Conservation (phyloP, 2,113 vertebrate genomes). For the Vidua macroura region DNA sequence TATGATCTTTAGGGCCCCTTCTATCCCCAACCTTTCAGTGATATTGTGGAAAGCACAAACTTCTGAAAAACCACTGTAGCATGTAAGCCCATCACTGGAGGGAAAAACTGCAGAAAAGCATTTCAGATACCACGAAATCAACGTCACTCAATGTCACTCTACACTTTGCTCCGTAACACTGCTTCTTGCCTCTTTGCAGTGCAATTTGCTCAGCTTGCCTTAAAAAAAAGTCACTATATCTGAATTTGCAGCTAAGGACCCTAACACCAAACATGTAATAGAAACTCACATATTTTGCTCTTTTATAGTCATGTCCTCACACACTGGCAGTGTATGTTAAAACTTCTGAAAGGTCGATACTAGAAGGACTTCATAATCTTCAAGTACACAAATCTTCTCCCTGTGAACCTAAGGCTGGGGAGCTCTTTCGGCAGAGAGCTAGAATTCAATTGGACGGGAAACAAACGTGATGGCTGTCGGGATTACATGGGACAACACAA, state of each 20-base stretch:
- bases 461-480: neutral
- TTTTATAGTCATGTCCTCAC: neutral
- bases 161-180: neutral
- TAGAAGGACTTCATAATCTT: neutral
- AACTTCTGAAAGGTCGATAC: neutral
- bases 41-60: neutral
- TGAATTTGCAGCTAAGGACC: neutral
- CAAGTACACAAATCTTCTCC: neutral
- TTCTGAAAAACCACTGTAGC: neutral
- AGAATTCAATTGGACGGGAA: fast-evolving
- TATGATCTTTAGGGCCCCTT: neutral
- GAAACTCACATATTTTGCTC: neutral
- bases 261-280: neutral
- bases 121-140: neutral
- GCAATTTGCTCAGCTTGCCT: neutral
- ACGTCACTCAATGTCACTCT: neutral
- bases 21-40: neutral
- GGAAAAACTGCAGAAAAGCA: neutral
- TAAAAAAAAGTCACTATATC: neutral
- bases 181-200: neutral
- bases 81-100: neutral
- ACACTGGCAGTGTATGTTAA: fast-evolving
- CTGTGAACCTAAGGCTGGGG: neutral
- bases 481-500: neutral
- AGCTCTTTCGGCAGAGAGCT: neutral